Base-by-base conservation (phyloP, 1,140 invertebrate species). In the Orussus abietinus region DNA sequence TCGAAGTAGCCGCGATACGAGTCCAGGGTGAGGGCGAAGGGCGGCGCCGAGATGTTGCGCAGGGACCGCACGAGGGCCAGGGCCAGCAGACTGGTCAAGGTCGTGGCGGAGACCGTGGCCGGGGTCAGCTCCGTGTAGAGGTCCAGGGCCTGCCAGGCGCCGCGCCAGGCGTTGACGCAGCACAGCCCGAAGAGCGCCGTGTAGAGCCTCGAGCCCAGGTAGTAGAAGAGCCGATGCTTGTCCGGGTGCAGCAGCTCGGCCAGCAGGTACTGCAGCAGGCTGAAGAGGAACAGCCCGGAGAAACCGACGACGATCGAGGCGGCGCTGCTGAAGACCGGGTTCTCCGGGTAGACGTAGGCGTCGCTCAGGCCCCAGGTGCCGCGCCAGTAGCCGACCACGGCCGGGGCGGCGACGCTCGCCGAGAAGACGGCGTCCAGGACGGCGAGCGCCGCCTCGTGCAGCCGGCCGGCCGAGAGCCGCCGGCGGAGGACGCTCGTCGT, bases 141-240 rank as follows among this genome's bases (percentile, higher is more conserved):
- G 57, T 90, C 86, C 53, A 90, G 74, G 3, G 85, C 68, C 38
- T 80, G 69, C 88, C 88, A 92, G 5, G 84, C 79, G 0, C 89
- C 88, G 1, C 88, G 76, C 88, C 88, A 92, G 15, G 86, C 84
- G 56, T 88, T 90, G 5, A 91, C 87, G 57, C 87, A 90, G 21
- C 81, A 81, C 40, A 88, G 79, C 0, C 81, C 85, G 51, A 84
- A 89, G 31, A 84, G 59, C 35, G 77, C 76, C 2, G 89, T 90
- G 57, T 90, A 91, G 9, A 84, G 31, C 9, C 88, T 75, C 11
- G 88, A 90, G 7, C 78, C 66, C 15, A 83, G 53, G 49, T 88
- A 88, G 58, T 82, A 90, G 19, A 79, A 72, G 10, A 86, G 62
- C 12, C 84, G 65, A 29, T 81, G 79, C 17, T 76, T 77, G 42